These are phyloP conservation scores for Sisyra terminalis DNA, from an alignment of 2,888 invertebrate genomes.

Conservation along the genomic window DNA sequence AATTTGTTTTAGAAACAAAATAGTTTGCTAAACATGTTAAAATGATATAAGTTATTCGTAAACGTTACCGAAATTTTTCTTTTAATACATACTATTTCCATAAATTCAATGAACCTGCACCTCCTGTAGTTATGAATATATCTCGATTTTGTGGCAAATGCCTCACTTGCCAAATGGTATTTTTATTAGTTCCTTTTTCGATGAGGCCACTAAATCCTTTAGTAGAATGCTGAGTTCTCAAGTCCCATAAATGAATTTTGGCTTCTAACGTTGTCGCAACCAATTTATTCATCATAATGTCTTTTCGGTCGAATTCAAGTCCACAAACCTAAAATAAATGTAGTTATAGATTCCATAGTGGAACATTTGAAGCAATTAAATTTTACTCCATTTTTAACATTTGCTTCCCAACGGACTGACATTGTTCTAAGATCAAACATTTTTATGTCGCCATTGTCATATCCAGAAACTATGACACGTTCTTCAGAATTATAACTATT, in stretches of 20 bases:
- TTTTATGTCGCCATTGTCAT: conserved; percentile 92
- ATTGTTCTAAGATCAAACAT: conserved; percentile 79
- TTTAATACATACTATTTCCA: conserved; percentile 79
- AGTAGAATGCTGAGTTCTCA: conserved; percentile 71
- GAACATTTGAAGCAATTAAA: too few species aligned
- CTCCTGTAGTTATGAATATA: conserved; percentile 79
- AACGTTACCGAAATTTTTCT: not conserved
- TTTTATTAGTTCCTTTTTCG: conserved; percentile 22
- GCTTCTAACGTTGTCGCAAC: conserved; percentile 84
- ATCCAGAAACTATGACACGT: conserved; percentile 76
- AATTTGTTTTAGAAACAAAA: not conserved
- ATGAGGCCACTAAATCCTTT: conserved; percentile 64
- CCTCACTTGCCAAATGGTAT: conserved; percentile 77
- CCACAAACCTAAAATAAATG: conserved; percentile 48
- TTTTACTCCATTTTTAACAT: conserved; percentile 75
- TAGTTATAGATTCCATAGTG: not conserved
- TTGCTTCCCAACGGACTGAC: conserved; percentile 77
- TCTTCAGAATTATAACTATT: conserved; percentile 79
- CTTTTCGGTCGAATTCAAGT: conserved; percentile 81
- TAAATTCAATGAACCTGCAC: conserved; percentile 75
- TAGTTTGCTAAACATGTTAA: not conserved
- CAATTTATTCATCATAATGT: conserved; percentile 90
- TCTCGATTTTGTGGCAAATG: conserved; percentile 92
- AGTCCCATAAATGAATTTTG: conserved; percentile 76
- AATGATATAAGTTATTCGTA: not conserved